These are phyloP conservation scores for Penaeus vannamei DNA, from an alignment of 1,140 invertebrate genomes.

Conservation along the genomic window DNA sequence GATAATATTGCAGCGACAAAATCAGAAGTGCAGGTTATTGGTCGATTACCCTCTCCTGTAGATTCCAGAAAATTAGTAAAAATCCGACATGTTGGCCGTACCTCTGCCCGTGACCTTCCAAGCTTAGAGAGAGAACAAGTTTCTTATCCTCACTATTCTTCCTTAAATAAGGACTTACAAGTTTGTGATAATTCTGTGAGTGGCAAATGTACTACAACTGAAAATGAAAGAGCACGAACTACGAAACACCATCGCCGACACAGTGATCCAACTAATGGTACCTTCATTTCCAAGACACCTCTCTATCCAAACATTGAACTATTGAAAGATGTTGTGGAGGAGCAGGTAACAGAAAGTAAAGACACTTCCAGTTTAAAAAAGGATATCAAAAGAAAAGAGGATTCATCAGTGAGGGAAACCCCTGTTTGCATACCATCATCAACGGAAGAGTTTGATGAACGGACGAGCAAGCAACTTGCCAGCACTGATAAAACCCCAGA, in stretches of 20 bases:
- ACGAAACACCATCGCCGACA: slow-evolving; percentile 40
- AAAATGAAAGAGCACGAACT: background rate
- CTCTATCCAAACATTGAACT: background rate
- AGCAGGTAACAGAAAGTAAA: slow-evolving; percentile 10
- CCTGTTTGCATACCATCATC: too few species aligned
- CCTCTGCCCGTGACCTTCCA: slow-evolving; percentile 41
- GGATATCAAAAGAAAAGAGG: background rate
- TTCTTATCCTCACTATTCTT: background rate
- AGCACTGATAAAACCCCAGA: too few species aligned
- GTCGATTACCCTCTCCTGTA: slow-evolving; percentile 34
- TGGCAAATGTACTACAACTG: too few species aligned
- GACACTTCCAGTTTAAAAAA: background rate
- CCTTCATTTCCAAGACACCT: background rate
- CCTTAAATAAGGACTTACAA: background rate
- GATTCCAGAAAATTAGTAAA: slow-evolving; percentile 40
- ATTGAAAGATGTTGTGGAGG: slow-evolving; percentile 45
- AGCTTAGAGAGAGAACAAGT: slow-evolving; percentile 30
- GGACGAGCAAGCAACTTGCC: too few species aligned
- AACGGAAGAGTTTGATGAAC: too few species aligned
- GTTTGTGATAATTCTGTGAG: background rate
- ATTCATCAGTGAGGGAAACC: too few species aligned
- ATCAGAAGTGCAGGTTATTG: background rate
- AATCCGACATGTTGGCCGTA: slow-evolving; percentile 44
- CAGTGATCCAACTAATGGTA: slow-evolving; percentile 56
- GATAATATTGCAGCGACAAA: too few species aligned